A percentile compares a stretch with the other conserved stretches of the same genome.
Conservation (phyloP, 2,888 invertebrate species). For the Galerucella pusilla region DNA sequence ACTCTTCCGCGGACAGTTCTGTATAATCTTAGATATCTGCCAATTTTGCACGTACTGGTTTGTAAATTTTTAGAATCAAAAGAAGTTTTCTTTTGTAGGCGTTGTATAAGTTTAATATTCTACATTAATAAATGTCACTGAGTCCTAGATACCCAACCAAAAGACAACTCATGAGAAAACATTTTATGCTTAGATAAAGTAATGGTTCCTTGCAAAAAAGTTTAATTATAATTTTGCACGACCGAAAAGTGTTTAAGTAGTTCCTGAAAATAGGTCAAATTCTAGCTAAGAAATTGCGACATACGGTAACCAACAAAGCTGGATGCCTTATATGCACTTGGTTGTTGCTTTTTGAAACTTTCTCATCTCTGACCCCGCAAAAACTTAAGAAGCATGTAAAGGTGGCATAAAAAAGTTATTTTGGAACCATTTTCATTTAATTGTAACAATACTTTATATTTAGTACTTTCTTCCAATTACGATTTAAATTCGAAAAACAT, state of each 20-base stretch:
- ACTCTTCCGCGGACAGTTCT: no score
- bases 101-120: no score
- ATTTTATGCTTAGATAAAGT: not conserved
- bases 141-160: no score
- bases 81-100: no score
- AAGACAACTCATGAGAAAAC: no score
- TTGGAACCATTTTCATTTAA: not conserved
- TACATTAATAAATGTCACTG: no score
- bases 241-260: not conserved
- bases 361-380: conserved; percentile 50
- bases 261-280: conserved; percentile 1
- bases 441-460: not conserved
- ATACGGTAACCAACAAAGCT: conserved; percentile 25
- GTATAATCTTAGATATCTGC: no score
- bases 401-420: not conserved
- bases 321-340: conserved; percentile 51
- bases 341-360: conserved; percentile 51
- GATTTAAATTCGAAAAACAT: no score
- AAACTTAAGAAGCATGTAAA: conserved; percentile 7
- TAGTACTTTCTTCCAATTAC: no score
- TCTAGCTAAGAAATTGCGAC: not conserved
- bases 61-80: no score
- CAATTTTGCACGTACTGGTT: no score
- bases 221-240: not conserved
- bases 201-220: not conserved